phyloP scores from a whole-genome alignment of 2,113 vertebrate species.

The Patagioenas fasciata region DNA sequence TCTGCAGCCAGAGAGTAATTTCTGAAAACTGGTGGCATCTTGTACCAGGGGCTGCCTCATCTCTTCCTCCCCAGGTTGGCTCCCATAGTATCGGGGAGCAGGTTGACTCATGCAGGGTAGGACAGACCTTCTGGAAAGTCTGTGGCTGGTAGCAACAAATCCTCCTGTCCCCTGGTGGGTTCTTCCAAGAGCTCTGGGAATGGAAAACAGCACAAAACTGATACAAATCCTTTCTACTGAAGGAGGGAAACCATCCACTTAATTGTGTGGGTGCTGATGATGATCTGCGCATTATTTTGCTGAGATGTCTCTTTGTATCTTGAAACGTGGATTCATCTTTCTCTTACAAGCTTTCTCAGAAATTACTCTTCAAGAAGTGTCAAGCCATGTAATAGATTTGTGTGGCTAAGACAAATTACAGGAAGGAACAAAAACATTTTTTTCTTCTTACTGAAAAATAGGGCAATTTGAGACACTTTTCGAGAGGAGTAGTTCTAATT shows the following conservation, averaged over 20 bases:
- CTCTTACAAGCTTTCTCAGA: slow-evolving; percentile 19
- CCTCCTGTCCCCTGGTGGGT: not conserved
- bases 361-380: slow-evolving; percentile 54
- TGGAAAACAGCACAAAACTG: not conserved
- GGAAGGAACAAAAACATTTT: slow-evolving; percentile 34
- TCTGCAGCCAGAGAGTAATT: not conserved
- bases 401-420: slow-evolving; percentile 55
- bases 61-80: not conserved
- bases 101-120: not conserved
- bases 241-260: not conserved
- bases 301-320: not conserved
- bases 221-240: not conserved
- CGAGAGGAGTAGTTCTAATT: not conserved
- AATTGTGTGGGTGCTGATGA: not conserved
- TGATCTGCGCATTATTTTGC: not conserved
- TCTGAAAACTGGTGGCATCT: not conserved
- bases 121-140: not conserved
- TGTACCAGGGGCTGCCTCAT: not conserved
- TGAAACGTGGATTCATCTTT: not conserved
- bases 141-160: not conserved
- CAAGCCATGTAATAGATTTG: slow-evolving; percentile 36
- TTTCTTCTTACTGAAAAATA: slow-evolving; percentile 20
- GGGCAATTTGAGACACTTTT: slow-evolving; percentile 31
- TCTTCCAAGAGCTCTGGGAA: not conserved
- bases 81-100: accelerated